Base-by-base conservation (phyloP, 2,888 invertebrate species). In the Dendrolimus houi region DNA sequence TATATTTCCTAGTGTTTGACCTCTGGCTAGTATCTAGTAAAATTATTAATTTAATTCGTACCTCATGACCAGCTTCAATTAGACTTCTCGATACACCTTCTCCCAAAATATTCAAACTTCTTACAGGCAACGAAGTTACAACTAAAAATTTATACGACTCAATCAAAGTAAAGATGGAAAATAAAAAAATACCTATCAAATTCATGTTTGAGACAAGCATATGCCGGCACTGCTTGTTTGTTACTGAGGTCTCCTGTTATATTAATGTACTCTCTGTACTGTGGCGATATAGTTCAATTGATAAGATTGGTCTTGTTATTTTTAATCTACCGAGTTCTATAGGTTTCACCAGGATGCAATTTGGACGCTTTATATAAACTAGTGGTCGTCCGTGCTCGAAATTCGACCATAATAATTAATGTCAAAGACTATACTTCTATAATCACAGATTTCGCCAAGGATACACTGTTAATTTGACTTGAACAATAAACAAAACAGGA, bases 1-100 rank as follows among this genome's bases (percentile, higher is more conserved):
- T 0, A 3, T 6, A 29, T 6, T 29, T 29, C 29, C 29, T 29
- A 29, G 29, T 29, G 29, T 29, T 3, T 29, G 29, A 29, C 29
- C 29, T 29, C 3, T 0, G 29, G 29, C 6, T 29, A 6, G 29
- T 29, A 29, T 6, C 29, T 29, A 29, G 6, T 29, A 29, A 29
- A 29, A 6, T 29, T 0, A 29, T 29, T 29, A 29, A 3, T 29
- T 29, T 3, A 29, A 29, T 29, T 6, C 29, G 14, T 54, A 77
- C 77, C 66, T 78, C 71, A 69, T 78, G 77, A 17, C 77, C 76
- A 47, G 71, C 75, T 47, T 66, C 61, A 6, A 73, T 57, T 2
- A 78, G 62, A 67, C 71, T 63, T 54, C 59, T 69, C 2, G 71
- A 71, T 42, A 58, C 57, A 2, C 66, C 69, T 54, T 71, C 62